phyloP scores from a whole-genome alignment of 1,140 invertebrate genomes.

The Orius insidiosus region DNA sequence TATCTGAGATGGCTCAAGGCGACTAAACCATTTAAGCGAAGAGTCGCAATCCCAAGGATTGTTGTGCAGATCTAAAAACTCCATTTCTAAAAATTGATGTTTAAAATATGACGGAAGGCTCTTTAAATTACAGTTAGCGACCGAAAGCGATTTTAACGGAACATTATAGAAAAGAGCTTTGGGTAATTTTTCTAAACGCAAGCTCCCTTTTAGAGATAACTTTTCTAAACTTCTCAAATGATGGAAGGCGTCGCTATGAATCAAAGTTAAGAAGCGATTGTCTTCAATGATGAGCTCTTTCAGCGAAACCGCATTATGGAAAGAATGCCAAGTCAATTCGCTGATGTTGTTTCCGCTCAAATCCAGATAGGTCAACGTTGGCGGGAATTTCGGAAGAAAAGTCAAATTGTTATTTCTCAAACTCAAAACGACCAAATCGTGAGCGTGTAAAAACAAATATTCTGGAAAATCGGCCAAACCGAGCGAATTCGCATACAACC shows the following conservation, averaged over 20 bases:
- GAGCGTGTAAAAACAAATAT: background rate
- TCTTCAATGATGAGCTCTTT: conserved; percentile 8
- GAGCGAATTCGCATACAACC: background rate
- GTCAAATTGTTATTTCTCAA: conserved; percentile 9
- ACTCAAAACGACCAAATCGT: background rate
- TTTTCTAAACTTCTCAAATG: conserved; percentile 1
- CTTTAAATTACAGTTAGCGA: conserved; percentile 11
- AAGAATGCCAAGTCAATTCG: background rate
- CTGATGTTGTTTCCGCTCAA: conserved; percentile 8
- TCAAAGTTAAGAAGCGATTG: background rate
- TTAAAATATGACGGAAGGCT: conserved; percentile 4
- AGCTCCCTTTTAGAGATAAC: conserved; percentile 14
- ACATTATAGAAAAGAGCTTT: conserved; percentile 1
- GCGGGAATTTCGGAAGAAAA: conserved; percentile 6
- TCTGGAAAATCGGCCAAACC: background rate
- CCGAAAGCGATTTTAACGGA: conserved; percentile 5
- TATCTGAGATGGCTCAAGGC: too few species aligned
- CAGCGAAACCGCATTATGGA: background rate
- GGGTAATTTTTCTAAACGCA: conserved; percentile 2
- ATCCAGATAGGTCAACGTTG: conserved; percentile 7
- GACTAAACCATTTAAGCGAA: conserved; percentile 12
- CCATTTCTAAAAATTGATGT: background rate
- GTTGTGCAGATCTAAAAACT: conserved; percentile 7
- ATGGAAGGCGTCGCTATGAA: conserved; percentile 7
- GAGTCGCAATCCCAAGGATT: conserved; percentile 13